Conservation (phyloP, 1,140 invertebrate species). For the Trichonephila clavata region DNA sequence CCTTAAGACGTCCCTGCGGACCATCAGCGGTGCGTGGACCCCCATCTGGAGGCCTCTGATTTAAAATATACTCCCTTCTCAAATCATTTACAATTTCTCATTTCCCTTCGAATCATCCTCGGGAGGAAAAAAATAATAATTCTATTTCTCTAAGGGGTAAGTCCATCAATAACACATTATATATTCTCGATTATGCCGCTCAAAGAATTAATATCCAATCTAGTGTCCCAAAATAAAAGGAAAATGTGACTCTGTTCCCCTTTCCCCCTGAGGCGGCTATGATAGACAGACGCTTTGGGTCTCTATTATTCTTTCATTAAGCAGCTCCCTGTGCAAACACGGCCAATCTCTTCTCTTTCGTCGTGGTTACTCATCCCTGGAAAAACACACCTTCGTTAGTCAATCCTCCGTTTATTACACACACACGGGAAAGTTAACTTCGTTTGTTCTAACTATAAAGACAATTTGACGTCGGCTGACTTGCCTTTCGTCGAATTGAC, state of each 20-base stretch:
- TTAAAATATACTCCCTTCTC: no score
- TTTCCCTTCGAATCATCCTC: no score
- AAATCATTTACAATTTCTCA: no score
- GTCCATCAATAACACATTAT: not conserved
- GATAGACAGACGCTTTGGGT: conserved; percentile 31
- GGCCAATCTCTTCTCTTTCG: not conserved
- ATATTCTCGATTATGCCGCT: not conserved
- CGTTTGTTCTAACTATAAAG: conserved; percentile 14
- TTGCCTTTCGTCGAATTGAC: not conserved
- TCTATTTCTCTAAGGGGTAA: no score
- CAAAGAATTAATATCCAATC: not conserved
- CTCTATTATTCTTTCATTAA: conserved; percentile 65
- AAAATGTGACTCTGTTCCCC: conserved; percentile 5
- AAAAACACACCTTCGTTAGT: conserved; percentile 54
- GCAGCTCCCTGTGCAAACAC: conserved; percentile 53
- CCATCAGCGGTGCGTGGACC: no score
- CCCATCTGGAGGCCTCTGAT: no score
- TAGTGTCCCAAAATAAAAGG: not conserved
- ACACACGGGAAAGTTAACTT: not conserved
- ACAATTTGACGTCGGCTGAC: not conserved
- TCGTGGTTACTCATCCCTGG: conserved; percentile 39
- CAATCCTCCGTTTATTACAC: conserved; percentile 15
- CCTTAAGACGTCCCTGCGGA: no score
- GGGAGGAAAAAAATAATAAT: no score
- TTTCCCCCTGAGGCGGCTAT: not conserved